These are phyloP conservation scores for Taenaris catops DNA, from an alignment of 2,888 invertebrate species.

Conservation along the genomic window DNA sequence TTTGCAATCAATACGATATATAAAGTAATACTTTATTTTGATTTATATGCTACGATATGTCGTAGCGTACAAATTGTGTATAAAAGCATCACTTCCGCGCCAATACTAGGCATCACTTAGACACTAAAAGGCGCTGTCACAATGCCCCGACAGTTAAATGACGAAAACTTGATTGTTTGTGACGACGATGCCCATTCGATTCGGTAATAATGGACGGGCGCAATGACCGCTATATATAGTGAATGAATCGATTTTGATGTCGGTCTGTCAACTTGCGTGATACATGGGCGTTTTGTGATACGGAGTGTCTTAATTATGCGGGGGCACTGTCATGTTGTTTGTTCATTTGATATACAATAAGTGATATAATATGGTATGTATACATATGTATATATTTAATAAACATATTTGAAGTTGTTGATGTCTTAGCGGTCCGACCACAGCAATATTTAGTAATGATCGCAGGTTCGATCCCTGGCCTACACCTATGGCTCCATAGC, in stretches of 20 bases:
- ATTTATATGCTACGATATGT: slow-evolving; percentile 4
- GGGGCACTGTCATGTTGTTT: slow-evolving; percentile 7
- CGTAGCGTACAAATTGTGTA: slow-evolving; percentile 5
- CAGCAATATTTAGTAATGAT: no score
- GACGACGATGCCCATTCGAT: slow-evolving; percentile 21
- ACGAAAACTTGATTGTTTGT: slow-evolving; percentile 25
- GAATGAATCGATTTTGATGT: slow-evolving; percentile 11
- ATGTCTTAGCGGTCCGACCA: no score
- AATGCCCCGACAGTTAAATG: slow-evolving; percentile 29
- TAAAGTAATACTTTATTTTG: no score
- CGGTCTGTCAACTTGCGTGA: slow-evolving; percentile 7
- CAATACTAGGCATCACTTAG: slow-evolving; percentile 15
- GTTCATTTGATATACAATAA: slow-evolving; percentile 1
- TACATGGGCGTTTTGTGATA: slow-evolving; percentile 9
- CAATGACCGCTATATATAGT: slow-evolving; percentile 5
- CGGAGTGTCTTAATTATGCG: slow-evolving; percentile 8
- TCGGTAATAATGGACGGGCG: slow-evolving; percentile 8
- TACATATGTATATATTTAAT: no score
- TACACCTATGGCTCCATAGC: neutral
- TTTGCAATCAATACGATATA: no score
- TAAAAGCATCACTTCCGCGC: slow-evolving; percentile 14
- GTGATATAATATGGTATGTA: neutral
- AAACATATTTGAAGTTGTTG: no score
- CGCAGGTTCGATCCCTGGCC: no score
- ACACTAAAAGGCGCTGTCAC: slow-evolving; percentile 26